A percentile compares a stretch with the other conserved stretches of the same genome.
phyloP scores from a whole-genome alignment of 2,113 vertebrate genomes.

The Channa argus region DNA sequence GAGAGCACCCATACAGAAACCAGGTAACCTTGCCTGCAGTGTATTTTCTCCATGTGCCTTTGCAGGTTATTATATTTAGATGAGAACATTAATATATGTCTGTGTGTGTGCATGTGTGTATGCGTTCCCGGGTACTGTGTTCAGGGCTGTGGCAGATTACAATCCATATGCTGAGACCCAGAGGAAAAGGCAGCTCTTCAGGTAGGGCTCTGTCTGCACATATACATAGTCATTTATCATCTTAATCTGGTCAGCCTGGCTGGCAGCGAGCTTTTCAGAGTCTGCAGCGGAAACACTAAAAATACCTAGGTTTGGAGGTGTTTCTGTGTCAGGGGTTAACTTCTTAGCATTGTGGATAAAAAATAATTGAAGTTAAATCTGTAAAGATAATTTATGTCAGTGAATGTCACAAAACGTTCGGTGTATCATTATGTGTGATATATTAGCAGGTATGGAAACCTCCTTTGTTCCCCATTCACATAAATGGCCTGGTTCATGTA shows the following conservation, averaged over 20 bases:
- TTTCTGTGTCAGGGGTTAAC: constrained; percentile 1
- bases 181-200: constrained; percentile 94
- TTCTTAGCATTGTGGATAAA: constrained; percentile 1
- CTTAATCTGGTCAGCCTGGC: constrained; percentile 64
- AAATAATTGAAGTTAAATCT: neutral
- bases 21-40: constrained; percentile 76
- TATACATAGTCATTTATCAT: constrained; percentile 65
- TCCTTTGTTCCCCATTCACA: constrained; percentile 1
- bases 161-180: constrained; percentile 91
- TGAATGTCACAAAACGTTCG: neutral
- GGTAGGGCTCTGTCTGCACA: constrained; percentile 83
- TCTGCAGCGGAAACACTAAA: constrained; percentile 47
- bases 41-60: constrained; percentile 50
- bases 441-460: neutral
- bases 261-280: constrained; percentile 33
- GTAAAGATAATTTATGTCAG: constrained; percentile 6
- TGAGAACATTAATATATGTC: constrained; percentile 64
- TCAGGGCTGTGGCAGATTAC: constrained; percentile 90
- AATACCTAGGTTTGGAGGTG: constrained; percentile 31
- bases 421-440: neutral
- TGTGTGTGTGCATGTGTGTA: constrained; percentile 48
- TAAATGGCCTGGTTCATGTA: neutral
- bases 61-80: constrained; percentile 69
- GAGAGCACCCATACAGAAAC: constrained; percentile 69
- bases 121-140: constrained; percentile 10